phyloP scores from a whole-genome alignment of 2,113 vertebrate genomes.

The Crocuta crocuta region DNA sequence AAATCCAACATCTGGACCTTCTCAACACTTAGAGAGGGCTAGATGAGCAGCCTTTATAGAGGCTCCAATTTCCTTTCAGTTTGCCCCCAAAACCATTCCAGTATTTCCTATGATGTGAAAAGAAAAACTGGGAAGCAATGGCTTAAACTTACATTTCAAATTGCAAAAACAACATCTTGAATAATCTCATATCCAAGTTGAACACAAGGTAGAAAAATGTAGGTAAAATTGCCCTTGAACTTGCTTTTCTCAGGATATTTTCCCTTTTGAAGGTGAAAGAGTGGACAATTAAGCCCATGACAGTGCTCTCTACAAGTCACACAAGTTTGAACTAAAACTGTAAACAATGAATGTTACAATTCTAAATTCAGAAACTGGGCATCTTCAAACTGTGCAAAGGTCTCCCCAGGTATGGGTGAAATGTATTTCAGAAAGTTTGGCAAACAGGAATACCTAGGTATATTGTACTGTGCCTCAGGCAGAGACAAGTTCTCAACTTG shows the following conservation, averaged over 20 bases:
- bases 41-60: not conserved
- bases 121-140: not conserved
- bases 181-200: constrained; percentile 29
- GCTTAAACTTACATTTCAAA: constrained; percentile 47
- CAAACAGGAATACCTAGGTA: not conserved
- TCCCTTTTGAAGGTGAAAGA: constrained; percentile 52
- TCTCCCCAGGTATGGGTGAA: not conserved
- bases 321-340: constrained; percentile 30
- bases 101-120: constrained; percentile 23
- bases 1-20: constrained; percentile 27
- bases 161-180: constrained; percentile 18
- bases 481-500: not conserved
- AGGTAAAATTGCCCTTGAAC: constrained; percentile 47
- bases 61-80: not conserved
- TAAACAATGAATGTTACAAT: not conserved
- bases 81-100: not conserved
- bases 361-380: not conserved
- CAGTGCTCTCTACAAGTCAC: not conserved
- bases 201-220: constrained; percentile 48
- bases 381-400: constrained; percentile 25
- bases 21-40: not conserved
- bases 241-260: constrained; percentile 28
- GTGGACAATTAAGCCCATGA: not conserved
- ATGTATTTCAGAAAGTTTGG: constrained; percentile 16
- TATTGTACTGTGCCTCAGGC: not conserved